These are phyloP conservation scores for Colletes latitarsis DNA, from an alignment of 1,140 invertebrate species.

Conservation along the genomic window DNA sequence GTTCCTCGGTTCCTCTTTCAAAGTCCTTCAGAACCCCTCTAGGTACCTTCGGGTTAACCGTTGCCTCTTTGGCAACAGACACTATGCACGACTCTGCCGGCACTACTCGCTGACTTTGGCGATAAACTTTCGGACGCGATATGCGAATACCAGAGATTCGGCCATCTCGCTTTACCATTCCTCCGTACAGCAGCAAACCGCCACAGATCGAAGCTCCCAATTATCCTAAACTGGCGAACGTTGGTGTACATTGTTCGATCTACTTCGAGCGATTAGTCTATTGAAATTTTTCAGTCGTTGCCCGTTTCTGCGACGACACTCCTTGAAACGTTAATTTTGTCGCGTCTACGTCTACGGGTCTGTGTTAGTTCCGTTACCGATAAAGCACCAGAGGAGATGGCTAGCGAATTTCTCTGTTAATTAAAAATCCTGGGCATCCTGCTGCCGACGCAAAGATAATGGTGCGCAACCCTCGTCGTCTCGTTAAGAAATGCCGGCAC, in stretches of 20 bases:
- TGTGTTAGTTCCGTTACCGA: neutral
- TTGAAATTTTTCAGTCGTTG: neutral
- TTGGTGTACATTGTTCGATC: too few relatives aligned
- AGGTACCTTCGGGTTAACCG: conserved; percentile 57
- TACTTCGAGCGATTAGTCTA: too few relatives aligned
- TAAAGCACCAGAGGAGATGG: conserved; percentile 25
- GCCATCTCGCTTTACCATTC: too few relatives aligned
- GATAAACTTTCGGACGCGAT: too few relatives aligned
- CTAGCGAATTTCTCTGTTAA: conserved; percentile 52
- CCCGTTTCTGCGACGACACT: neutral
- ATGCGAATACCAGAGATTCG: too few relatives aligned
- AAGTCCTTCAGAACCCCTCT: conserved; percentile 60
- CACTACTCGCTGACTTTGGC: too few relatives aligned
- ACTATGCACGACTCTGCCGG: conserved; percentile 49
- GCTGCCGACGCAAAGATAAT: conserved; percentile 62
- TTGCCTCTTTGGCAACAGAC: conserved; percentile 47
- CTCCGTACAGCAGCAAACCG: too few relatives aligned
- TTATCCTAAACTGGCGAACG: too few relatives aligned
- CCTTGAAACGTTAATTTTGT: neutral
- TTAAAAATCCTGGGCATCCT: conserved; percentile 70
- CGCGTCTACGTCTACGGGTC: neutral
- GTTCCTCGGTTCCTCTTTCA: conserved; percentile 43
- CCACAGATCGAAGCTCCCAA: too few relatives aligned
- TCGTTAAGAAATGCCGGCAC: conserved; percentile 57
- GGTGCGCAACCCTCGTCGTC: conserved; percentile 42